Conservation (phyloP, 2,113 vertebrate species). For the Phalacrocorax brasilianus region DNA sequence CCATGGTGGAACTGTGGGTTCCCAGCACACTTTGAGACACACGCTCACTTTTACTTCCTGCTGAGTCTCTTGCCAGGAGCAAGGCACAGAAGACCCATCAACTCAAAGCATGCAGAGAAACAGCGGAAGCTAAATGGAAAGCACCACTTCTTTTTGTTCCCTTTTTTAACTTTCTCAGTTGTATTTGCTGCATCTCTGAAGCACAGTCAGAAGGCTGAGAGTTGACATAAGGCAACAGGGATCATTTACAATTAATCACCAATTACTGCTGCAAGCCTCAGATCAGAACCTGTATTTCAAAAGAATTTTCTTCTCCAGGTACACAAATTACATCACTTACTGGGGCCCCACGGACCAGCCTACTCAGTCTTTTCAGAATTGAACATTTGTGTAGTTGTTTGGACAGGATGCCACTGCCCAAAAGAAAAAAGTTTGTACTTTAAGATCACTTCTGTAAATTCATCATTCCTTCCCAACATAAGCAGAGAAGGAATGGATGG, state of each 20-base stretch:
- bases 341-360: background rate
- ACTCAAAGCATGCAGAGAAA: background rate
- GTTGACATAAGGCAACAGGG: background rate
- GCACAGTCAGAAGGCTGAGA: background rate
- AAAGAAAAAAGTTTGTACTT: background rate
- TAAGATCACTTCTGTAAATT: background rate
- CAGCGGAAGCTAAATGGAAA: background rate
- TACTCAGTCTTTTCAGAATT: background rate
- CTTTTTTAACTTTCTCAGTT: background rate
- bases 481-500: background rate
- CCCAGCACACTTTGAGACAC: background rate
- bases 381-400: background rate
- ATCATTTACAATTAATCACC: background rate
- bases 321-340: background rate
- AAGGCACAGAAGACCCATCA: background rate
- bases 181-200: background rate
- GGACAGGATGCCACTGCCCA: background rate
- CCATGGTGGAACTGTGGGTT: background rate
- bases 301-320: background rate
- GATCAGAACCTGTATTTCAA: background rate
- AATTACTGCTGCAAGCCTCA: background rate
- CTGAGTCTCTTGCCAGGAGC: background rate
- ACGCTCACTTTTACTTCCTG: background rate
- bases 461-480: background rate
- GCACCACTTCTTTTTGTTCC: background rate